These are phyloP conservation scores for Falcaria lacertinaria DNA, from an alignment of 2,888 invertebrate genomes.

Conservation along the genomic window DNA sequence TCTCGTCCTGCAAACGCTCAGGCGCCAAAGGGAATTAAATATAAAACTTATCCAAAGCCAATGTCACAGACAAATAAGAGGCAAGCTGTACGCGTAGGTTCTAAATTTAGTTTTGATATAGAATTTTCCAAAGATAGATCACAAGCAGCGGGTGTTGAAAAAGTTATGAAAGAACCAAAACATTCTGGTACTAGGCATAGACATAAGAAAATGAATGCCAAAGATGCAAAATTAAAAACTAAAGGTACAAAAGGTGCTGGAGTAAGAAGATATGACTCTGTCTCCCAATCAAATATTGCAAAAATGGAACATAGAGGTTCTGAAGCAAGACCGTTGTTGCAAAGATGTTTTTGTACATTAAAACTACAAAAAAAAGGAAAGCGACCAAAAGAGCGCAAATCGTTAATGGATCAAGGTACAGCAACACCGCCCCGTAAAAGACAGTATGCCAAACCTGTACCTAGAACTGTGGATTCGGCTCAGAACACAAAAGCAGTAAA, in stretches of 20 bases:
- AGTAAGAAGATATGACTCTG: constrained; percentile 4
- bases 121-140: constrained; percentile 30
- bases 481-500: constrained; percentile 15
- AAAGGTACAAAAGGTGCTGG: constrained; percentile 9
- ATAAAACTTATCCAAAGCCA: constrained; percentile 5
- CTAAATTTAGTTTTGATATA: constrained; percentile 31
- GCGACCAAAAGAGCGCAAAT: constrained; percentile 10
- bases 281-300: constrained; percentile 14
- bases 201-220: constrained; percentile 2
- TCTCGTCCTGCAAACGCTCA: constrained; percentile 1
- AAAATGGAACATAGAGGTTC: constrained; percentile 19
- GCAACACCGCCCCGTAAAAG: constrained; percentile 14
- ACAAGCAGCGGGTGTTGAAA: not conserved
- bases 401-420: constrained; percentile 14
- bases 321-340: constrained; percentile 17
- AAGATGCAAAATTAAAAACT: constrained; percentile 4
- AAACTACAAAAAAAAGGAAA: constrained; percentile 26
- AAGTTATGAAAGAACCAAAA: constrained; percentile 2
- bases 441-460: constrained; percentile 6
- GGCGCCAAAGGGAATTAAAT: constrained; percentile 4
- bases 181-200: not conserved
- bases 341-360: constrained; percentile 38
- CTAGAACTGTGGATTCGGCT: constrained; percentile 11
- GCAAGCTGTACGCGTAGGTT: constrained; percentile 29
- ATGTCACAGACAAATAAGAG: constrained; percentile 1